Base-by-base conservation (phyloP, 2,113 vertebrate genomes). In the Colossoma macropomum region DNA sequence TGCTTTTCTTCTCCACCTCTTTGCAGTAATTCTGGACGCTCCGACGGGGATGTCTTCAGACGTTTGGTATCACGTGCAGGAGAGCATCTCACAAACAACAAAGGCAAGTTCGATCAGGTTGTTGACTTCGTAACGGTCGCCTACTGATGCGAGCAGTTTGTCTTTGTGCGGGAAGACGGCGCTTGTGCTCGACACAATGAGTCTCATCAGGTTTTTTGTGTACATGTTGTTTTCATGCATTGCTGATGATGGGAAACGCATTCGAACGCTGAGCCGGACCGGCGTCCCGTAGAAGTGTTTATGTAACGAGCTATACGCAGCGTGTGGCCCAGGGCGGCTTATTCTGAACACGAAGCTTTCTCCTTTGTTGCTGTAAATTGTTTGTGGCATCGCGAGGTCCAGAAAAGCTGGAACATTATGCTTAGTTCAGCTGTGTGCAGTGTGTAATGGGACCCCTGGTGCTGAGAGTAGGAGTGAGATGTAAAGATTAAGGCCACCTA, bases 11-110 rank as follows among this genome's bases (percentile, higher is more conserved):
- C 74, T 69, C 15, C 4, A 23, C 65, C 32, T 69, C 34, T 82
- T 86, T 54, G 74, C 48, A 96, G 95, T 96, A 13, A 75, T 96
- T 80, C 91, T 95, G 56, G 95, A 96, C 86, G 89, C 94, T 34
- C 94, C 95, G 6, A 91, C 95, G 30, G 95, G 95, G 32, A 94
- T 92, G 92, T 94, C 95, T 12, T 95, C 94, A 50, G 95, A 95
- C 41, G 71, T 94, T 76, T 96, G 95, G 95, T 84, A 92, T 82
- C 88, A 93, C 68, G 88, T 95, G 68, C 95, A 95, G 79, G 92
- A 96, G 63, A 93, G 85, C 60, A 73, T 96, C 48, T 91, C 95
- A 34, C 83, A 85, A 50, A 17, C 91, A 68, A 95, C 95, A 77
- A 94, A 88, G 93, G 95, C 94, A 45, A 82, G 89, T 84, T 69